phyloP scores from a whole-genome alignment of 2,797 vertebrate genomes.

The Anomalospiza imberbis region DNA sequence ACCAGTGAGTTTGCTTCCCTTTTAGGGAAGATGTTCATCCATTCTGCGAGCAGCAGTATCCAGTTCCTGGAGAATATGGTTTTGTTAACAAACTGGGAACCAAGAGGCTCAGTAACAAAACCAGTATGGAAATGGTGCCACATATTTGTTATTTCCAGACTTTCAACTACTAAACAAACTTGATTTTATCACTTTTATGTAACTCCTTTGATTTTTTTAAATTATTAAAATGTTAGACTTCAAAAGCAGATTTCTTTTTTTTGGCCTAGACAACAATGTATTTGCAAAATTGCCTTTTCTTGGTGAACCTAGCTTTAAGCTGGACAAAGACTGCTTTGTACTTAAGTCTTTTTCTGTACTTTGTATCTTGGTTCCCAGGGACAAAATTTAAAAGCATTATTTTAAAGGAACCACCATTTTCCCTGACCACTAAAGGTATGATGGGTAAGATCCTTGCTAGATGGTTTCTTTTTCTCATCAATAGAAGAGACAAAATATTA shows the following conservation, averaged over 20 bases:
- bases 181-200: neutral
- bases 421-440: neutral
- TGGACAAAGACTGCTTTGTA: neutral
- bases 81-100: neutral
- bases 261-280: neutral
- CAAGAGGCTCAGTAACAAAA: neutral
- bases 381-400: neutral
- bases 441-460: neutral
- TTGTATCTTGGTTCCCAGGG: neutral
- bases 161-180: neutral
- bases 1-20: neutral
- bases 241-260: neutral
- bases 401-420: neutral
- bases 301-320: neutral
- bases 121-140: neutral
- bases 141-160: neutral
- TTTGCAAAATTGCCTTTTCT: neutral
- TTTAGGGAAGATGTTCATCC: neutral
- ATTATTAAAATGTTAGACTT: neutral
- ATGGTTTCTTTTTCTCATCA: neutral
- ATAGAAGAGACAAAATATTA: neutral
- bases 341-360: neutral
- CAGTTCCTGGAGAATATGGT: neutral
- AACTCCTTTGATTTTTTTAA: neutral
- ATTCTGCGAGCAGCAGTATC: neutral